A percentile compares a stretch with the other conserved stretches of the same genome.
Evolutionary conservation across 2,888 invertebrate species (phyloP).

Genomic region (Lycocerus yunnanus): DNA sequence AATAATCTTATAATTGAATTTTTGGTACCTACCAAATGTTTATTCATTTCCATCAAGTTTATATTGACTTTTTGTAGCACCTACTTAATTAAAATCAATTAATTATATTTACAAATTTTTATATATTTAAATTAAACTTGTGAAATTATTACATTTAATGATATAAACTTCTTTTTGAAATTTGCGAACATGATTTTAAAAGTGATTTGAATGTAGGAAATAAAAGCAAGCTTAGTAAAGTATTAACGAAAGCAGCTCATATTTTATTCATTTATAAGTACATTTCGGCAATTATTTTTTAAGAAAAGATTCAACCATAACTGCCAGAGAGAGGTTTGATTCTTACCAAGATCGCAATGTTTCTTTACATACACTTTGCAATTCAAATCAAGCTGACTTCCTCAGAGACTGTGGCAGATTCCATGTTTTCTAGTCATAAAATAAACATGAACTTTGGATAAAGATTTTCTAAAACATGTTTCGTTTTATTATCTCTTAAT

Average conservation of each 20-base stretch:
- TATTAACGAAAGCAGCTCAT: neutral
- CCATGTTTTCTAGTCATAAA: conserved; percentile 43
- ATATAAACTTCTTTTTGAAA: neutral
- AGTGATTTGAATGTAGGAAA: neutral
- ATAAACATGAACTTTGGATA: conserved; percentile 45
- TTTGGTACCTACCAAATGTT: neutral
- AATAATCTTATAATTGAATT: neutral
- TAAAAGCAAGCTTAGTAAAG: neutral
- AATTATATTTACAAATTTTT: neutral
- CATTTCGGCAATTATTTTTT: conserved; percentile 23
- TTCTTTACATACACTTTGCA: conserved; percentile 39
- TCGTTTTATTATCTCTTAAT: conserved; percentile 38
- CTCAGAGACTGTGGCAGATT: conserved; percentile 33
- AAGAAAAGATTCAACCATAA: conserved; percentile 8
- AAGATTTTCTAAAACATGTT: conserved; percentile 38
- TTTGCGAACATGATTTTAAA: neutral
- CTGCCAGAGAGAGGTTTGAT: conserved; percentile 17
- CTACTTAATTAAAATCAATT: too few species aligned
- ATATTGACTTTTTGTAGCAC: too few species aligned
- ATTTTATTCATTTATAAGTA: conserved; percentile 25
- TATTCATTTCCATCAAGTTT: too few species aligned
- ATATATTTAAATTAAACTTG: neutral
- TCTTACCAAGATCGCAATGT: conserved; percentile 21
- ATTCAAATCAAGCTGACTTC: conserved; percentile 38
- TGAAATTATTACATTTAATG: neutral